Evolutionary conservation across 2,888 invertebrate genomes (phyloP).

Genomic region (Diarsia brunnea): DNA sequence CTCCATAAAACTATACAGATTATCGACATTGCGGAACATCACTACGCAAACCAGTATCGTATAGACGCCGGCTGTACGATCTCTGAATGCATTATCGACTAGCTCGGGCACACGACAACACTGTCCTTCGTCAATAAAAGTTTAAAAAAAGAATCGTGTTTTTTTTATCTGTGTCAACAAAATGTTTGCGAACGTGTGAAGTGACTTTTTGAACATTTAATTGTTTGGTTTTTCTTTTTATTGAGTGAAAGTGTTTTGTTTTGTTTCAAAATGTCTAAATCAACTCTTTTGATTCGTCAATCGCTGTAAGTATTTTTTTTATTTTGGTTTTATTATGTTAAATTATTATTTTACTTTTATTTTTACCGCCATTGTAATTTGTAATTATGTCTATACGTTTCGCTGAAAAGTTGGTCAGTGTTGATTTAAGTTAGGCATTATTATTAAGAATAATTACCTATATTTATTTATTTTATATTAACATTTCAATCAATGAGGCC

Average conservation of each 20-base stretch:
- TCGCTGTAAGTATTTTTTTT: slow-evolving; percentile 75
- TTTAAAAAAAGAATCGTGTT: slow-evolving; percentile 31
- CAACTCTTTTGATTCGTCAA: slow-evolving; percentile 75
- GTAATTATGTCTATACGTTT: not conserved
- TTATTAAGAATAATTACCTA: not conserved
- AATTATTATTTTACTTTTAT: not conserved
- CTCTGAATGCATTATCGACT: slow-evolving; percentile 78
- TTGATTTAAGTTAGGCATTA: too few species aligned
- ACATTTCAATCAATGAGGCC: not conserved
- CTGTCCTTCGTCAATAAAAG: slow-evolving; percentile 61
- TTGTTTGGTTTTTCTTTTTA: slow-evolving; percentile 46
- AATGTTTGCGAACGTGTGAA: slow-evolving; percentile 62
- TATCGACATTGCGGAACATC: slow-evolving; percentile 70
- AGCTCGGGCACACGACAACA: slow-evolving; percentile 68
- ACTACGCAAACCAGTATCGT: slow-evolving; percentile 72
- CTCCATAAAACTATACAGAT: slow-evolving; percentile 40
- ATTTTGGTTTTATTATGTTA: slow-evolving; percentile 35
- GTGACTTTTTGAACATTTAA: slow-evolving; percentile 53
- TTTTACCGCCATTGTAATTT: slow-evolving; percentile 8
- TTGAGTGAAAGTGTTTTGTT: slow-evolving; percentile 55
- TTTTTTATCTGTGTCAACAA: slow-evolving; percentile 53
- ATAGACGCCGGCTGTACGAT: slow-evolving; percentile 71
- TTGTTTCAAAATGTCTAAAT: slow-evolving; percentile 73
- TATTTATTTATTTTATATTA: not conserved
- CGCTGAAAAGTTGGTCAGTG: not conserved